phyloP scores from a whole-genome alignment of 2,113 vertebrate species.

The Mystacornis crossleyi region DNA sequence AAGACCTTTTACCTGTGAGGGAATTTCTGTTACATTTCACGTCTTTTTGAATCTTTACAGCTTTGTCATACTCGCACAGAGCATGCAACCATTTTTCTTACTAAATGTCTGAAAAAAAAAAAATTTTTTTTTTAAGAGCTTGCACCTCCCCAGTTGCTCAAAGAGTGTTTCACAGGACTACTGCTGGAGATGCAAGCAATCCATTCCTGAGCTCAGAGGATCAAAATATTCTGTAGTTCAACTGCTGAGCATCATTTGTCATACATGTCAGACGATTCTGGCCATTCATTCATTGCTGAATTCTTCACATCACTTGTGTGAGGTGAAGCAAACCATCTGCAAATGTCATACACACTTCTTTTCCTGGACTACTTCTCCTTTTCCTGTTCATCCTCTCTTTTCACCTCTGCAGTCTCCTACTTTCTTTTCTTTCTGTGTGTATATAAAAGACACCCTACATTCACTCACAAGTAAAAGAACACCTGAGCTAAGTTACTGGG shows the following conservation, averaged over 20 bases:
- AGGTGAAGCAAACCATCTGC: background rate
- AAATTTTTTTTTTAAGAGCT: background rate
- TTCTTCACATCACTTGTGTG: background rate
- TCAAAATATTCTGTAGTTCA: background rate
- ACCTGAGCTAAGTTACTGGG: background rate
- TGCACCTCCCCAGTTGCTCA: background rate
- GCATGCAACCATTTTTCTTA: background rate
- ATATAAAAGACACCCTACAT: background rate
- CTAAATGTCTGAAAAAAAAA: background rate
- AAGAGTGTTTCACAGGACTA: background rate
- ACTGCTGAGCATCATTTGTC: background rate
- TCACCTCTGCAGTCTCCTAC: background rate
- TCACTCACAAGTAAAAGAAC: background rate
- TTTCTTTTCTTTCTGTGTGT: background rate
- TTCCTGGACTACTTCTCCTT: background rate
- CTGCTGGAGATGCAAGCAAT: background rate
- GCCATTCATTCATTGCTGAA: background rate
- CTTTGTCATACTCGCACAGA: background rate
- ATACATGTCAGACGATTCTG: rapidly evolving
- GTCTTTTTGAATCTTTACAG: background rate
- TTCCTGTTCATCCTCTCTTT: background rate
- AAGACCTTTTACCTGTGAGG: background rate
- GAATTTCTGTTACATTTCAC: background rate
- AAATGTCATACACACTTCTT: background rate
- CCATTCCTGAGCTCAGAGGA: background rate